Base-by-base conservation (phyloP, 1,140 invertebrate genomes). In the Lepidotrigona ventralis region DNA sequence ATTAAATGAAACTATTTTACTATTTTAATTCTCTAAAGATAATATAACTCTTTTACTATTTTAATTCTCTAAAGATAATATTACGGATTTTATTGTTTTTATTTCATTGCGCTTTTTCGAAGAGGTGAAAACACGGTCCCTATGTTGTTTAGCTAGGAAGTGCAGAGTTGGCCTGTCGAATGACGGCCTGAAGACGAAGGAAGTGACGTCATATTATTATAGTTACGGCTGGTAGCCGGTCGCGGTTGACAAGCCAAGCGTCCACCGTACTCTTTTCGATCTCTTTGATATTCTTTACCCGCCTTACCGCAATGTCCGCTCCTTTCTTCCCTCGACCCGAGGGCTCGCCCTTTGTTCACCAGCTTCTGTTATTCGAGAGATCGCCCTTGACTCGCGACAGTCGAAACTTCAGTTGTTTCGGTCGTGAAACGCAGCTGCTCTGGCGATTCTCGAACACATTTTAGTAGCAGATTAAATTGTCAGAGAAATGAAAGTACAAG, bases 171-270 rank as follows among this genome's bases (percentile, higher is more conserved):
- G 23, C 23, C 11, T 64, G 72, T 75, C 69, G 83, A 29, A 87
- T 75, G 79, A 83, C 76, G 79, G 76, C 51, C 70, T 80, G 82
- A 87, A 89, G 89, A 89, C 88, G 85, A 83, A 91, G 92, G 91
- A 92, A 92, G 84, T 92, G 92, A 93, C 91, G 91, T 93, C 92
- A 92, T 79, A 90, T 88, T 92, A 91, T 90, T 86, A 91, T 89
- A 86, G 89, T 91, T 90, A 88, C 91, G 83, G 87, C 89, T 90
- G 84, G 87, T 79, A 83, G 86, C 87, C 86, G 86, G 90, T 92
- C 90, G 90, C 92, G 93, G 90, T 93, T 93, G 93, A 91, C 90
- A 93, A 90, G 89, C 92, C 93, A 93, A 91, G 92, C 93, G 92
- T 91, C 90, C 76, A 90, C 89, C 85, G 85, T 89, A 83, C 85